Base-by-base conservation (phyloP, 2,797 vertebrate genomes). In the Tokudaia tokunoshimensis region DNA sequence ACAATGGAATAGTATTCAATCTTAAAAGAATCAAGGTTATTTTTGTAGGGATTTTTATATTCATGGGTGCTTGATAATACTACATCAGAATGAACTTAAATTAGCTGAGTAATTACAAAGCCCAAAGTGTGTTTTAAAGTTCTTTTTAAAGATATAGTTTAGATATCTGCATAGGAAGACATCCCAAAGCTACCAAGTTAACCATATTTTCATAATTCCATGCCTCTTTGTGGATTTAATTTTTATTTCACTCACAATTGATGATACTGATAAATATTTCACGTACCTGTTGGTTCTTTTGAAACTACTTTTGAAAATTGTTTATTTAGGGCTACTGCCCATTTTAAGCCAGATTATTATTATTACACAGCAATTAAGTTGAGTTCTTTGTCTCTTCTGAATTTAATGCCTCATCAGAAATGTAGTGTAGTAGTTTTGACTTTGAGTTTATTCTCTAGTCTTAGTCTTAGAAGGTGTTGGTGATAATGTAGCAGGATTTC, bases 1-100 rank as follows among this genome's bases (percentile, higher is more conserved):
- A 79, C 47, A 79, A 10, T 52, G 29, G 76, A 79, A 52, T 34
- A 79, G 31, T 52, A 52, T 52, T 79, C 14, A 52, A n/a, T 19
- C 50, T 34, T 79, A 52, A 52, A 50, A 79, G 41, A 44, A 82
- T 31, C 12, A 82, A 3, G 61, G 10, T 75, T 70, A 55, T 78
- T 83, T 91, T 91, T 59, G 19, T 84, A 94, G 78, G 19, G 47
- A 67, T 96, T 52, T 89, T 70, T 50, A 24, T 84, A 65, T 70
- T 97, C 79, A 14, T 90, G n/a, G 95, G 72, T 75, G 84, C 93
- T 98, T 91, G 81, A 34, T 86, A 94, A 96, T 41, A 81, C 50
- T 87, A 96, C 97, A 95, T 85, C 90, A 97, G 91, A 93, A 94
- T 96, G 0, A 0, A 80, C 96, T 96, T 55, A 97, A 96, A 97